Conservation (phyloP, 2,888 invertebrate genomes). For the Cataglyphis cursor region DNA sequence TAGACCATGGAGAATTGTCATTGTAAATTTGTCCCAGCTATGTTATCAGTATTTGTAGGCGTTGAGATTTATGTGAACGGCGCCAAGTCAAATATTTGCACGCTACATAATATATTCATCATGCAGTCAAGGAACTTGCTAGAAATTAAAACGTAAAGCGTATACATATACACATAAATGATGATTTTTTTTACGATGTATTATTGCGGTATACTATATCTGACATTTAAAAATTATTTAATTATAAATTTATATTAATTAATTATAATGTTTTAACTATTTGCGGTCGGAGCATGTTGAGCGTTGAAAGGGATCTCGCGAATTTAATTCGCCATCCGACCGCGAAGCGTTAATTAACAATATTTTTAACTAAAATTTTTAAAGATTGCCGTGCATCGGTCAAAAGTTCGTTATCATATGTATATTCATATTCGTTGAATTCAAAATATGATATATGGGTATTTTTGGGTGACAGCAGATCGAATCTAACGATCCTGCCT, state of each 20-base stretch:
- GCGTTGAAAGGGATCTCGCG: not conserved
- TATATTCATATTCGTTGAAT: not conserved
- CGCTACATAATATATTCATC: not conserved
- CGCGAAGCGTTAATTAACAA: not conserved
- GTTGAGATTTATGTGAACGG: conserved; percentile 23
- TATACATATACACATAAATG: not conserved
- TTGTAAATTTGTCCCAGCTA: not conserved
- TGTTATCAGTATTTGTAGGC: conserved; percentile 8
- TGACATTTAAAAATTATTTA: not conserved
- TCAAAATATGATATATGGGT: not conserved
- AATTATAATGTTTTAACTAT: not conserved
- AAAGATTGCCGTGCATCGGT: not conserved
- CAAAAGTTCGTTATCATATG: not conserved
- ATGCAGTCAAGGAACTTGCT: not conserved
- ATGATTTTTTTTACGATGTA: not conserved
- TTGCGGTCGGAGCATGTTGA: not conserved
- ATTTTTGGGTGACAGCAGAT: conserved; percentile 25
- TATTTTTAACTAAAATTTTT: conserved; percentile 7
- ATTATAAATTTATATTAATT: not conserved
- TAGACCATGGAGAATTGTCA: conserved; percentile 6
- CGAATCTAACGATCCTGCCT: conserved; percentile 29
- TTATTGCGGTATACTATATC: not conserved
- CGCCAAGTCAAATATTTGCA: conserved; percentile 31
- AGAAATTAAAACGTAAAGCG: conserved; percentile 13
- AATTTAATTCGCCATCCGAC: not conserved